These are phyloP conservation scores for Diplazon laetatorius DNA, from an alignment of 2,888 invertebrate species.

Conservation along the genomic window DNA sequence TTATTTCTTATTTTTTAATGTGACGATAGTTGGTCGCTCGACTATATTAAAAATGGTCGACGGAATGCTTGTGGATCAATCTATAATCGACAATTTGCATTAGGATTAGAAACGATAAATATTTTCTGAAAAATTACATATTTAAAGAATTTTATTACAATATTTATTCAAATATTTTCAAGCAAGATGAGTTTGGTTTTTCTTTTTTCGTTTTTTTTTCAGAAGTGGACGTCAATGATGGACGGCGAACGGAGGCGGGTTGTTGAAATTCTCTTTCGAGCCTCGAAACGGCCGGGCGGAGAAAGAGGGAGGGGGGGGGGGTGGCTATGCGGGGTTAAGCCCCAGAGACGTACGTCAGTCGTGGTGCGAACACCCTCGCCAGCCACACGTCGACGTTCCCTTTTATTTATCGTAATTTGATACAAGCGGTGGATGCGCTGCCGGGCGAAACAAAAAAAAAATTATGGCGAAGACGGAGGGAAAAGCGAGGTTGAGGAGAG, in stretches of 20 bases:
- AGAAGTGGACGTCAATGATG: neutral
- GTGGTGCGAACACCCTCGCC: constrained; percentile 64
- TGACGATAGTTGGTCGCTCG: too few relatives aligned
- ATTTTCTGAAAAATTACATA: too few relatives aligned
- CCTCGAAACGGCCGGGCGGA: constrained; percentile 1
- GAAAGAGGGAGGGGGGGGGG: too few relatives aligned
- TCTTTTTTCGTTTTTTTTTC: too few relatives aligned
- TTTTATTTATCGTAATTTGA: constrained; percentile 81
- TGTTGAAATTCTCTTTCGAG: constrained; percentile 5
- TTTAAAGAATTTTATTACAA: too few relatives aligned
- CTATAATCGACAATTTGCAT: too few relatives aligned
- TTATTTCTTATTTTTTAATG: too few relatives aligned
- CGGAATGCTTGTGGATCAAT: too few relatives aligned
- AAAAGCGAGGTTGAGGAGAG: constrained; percentile 58
- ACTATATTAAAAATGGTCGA: too few relatives aligned
- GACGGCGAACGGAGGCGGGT: neutral
- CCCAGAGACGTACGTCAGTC: constrained; percentile 64
- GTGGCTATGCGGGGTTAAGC: constrained; percentile 64
- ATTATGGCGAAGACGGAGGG: constrained; percentile 69
- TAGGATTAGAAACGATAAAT: too few relatives aligned
- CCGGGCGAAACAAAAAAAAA: constrained; percentile 74
- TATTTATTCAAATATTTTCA: constrained; percentile 44
- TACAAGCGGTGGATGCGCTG: constrained; percentile 74
- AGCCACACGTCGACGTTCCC: constrained; percentile 75
- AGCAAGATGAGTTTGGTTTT: neutral